Evolutionary conservation across 2,888 invertebrate species (phyloP).

Genomic region (Dolichomitus sp.): DNA sequence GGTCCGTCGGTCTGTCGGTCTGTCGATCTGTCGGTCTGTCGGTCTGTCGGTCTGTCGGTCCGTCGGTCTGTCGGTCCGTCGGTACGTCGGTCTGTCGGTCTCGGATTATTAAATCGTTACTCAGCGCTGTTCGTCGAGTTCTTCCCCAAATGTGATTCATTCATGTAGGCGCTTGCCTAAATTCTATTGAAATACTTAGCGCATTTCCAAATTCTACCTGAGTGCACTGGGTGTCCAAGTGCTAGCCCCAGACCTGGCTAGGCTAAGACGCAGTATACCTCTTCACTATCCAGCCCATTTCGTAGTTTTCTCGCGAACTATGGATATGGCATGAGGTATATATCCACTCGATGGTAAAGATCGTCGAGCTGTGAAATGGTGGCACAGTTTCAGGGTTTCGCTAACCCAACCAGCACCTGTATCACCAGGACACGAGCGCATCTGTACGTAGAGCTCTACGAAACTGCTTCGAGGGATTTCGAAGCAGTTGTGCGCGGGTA

Average conservation of each 20-base stretch:
- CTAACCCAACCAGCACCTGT: slow-evolving; percentile 48
- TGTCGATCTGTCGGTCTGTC: too few species aligned
- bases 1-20: too few species aligned
- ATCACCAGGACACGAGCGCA: slow-evolving; percentile 40
- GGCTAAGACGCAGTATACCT: too few species aligned
- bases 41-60: too few species aligned
- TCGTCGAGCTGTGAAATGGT: slow-evolving; percentile 42
- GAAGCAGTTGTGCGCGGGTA: slow-evolving; percentile 12
- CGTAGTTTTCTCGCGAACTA: slow-evolving; percentile 33
- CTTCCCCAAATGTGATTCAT: not conserved
- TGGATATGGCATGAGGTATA: slow-evolving; percentile 16
- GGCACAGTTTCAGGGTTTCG: slow-evolving; percentile 33
- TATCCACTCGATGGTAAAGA: slow-evolving; percentile 9
- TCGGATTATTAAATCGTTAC: not conserved
- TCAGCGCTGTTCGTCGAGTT: not conserved
- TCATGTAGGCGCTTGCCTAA: not conserved
- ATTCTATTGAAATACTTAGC: not conserved
- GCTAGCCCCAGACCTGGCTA: not conserved
- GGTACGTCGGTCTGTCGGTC: too few species aligned
- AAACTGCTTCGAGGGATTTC: slow-evolving; percentile 60
- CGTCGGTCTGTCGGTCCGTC: too few species aligned
- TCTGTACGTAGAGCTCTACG: slow-evolving; percentile 38
- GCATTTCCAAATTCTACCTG: not conserved
- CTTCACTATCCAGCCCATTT: slow-evolving; percentile 28
- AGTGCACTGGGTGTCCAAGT: not conserved